Evolutionary conservation across 1,140 invertebrate genomes (phyloP).

Genomic region (Drosophila ambigua): DNA sequence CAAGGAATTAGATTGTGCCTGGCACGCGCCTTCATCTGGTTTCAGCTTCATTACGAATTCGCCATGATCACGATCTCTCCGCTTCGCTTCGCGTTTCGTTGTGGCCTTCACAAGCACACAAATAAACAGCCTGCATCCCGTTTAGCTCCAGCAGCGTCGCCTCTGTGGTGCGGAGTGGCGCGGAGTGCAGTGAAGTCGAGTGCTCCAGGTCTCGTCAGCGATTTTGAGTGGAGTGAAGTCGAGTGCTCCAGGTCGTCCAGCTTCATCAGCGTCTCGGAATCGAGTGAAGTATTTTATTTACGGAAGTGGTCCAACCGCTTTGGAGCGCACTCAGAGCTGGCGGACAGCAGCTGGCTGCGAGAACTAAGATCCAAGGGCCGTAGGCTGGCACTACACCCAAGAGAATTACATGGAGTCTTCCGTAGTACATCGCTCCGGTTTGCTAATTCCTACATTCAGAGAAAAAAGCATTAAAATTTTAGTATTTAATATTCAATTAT

Average conservation of each 20-base stretch:
- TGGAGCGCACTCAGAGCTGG: not conserved
- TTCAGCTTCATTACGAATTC: constrained; percentile 47
- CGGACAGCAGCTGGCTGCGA: constrained; percentile 60
- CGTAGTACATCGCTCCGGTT: no score
- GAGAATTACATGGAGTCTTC: no score
- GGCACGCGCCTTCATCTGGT: constrained; percentile 64
- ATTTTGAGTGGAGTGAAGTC: constrained; percentile 3
- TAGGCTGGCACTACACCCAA: no score
- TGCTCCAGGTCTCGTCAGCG: no score
- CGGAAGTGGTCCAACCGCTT: constrained; percentile 58
- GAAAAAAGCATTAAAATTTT: no score
- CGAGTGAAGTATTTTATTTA: no score
- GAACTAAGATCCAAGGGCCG: constrained; percentile 3
- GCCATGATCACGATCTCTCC: constrained; percentile 58
- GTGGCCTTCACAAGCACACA: constrained; percentile 66
- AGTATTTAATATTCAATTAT: no score
- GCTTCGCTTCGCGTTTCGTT: constrained; percentile 19
- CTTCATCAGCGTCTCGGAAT: no score
- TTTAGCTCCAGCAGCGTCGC: constrained; percentile 44
- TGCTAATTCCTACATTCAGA: no score
- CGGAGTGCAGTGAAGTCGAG: constrained; percentile 18
- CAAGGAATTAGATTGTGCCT: constrained; percentile 45
- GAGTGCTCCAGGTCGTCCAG: constrained; percentile 9
- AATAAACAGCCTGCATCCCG: not conserved
- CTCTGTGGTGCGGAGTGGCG: constrained; percentile 3